These are phyloP conservation scores for Catharus bicknelli DNA, from an alignment of 2,113 vertebrate genomes.

Conservation along the genomic window DNA sequence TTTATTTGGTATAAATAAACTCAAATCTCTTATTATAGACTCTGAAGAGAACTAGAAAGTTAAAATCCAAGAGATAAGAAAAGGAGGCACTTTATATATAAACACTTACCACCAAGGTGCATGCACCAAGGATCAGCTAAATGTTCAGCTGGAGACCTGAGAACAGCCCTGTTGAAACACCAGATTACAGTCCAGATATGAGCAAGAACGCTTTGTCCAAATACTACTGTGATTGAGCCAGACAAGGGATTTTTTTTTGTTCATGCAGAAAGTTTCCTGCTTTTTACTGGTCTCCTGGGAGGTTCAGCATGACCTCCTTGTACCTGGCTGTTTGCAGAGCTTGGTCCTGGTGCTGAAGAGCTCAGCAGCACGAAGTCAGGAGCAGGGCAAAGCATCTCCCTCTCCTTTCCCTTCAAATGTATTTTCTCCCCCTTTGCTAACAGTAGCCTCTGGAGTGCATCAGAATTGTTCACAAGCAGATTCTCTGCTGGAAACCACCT, in stretches of 20 bases:
- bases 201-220: neutral
- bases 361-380: rapidly evolving
- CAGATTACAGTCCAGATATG: neutral
- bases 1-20: neutral
- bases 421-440: neutral
- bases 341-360: neutral
- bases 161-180: neutral
- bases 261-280: neutral
- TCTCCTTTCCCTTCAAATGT: neutral
- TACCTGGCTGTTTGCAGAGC: neutral
- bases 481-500: neutral
- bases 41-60: neutral
- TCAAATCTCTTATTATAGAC: neutral
- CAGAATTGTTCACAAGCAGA: neutral
- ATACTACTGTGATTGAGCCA: neutral
- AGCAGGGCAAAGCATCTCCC: neutral
- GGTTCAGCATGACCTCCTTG: neutral
- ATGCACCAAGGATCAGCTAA: neutral
- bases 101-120: neutral
- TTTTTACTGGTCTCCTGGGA: neutral
- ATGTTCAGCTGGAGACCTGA: neutral
- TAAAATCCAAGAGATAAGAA: neutral
- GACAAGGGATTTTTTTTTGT: neutral
- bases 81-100: neutral
- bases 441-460: neutral